phyloP scores from a whole-genome alignment of 2,113 vertebrate genomes.

The Callionymus lyra region DNA sequence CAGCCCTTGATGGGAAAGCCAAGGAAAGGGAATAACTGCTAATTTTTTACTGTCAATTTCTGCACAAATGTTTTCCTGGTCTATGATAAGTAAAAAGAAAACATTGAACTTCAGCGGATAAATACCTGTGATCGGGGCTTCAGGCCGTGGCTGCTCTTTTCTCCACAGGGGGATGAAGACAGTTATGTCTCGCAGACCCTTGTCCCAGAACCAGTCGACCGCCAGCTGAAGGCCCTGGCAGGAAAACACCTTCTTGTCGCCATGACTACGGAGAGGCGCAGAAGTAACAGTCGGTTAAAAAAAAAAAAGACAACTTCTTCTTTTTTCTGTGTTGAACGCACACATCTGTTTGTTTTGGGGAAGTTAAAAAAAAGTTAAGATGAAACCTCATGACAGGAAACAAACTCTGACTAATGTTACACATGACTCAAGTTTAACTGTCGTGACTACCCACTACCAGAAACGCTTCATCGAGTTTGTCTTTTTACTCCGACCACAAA shows the following conservation, averaged over 20 bases:
- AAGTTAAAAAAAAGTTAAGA: slow-evolving; percentile 14
- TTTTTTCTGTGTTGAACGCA: background rate
- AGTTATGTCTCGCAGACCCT: slow-evolving; percentile 80
- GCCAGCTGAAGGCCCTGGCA: slow-evolving; percentile 84
- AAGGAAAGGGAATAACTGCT: too few species aligned
- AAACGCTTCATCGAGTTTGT: too few species aligned
- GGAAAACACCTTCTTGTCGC: slow-evolving; percentile 84
- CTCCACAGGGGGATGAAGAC: slow-evolving; percentile 89
- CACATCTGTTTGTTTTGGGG: slow-evolving; percentile 15
- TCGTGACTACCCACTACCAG: too few species aligned
- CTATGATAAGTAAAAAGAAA: too few species aligned
- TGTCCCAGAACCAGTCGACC: slow-evolving; percentile 81
- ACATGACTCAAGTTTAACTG: too few species aligned
- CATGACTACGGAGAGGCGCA: slow-evolving; percentile 66
- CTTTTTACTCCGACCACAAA: too few species aligned
- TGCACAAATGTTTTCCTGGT: too few species aligned
- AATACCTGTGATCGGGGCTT: slow-evolving; percentile 79
- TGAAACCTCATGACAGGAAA: slow-evolving; percentile 1
- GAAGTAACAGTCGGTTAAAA: slow-evolving; percentile 19
- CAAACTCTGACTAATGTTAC: too few species aligned
- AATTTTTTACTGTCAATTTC: too few species aligned
- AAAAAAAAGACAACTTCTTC: slow-evolving; percentile 19
- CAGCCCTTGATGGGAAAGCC: too few species aligned
- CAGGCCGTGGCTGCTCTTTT: slow-evolving; percentile 74
- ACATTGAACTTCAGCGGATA: too few species aligned